Percentiles rank a stretch among this genome's conserved stretches.
phyloP scores from a whole-genome alignment of 2,888 invertebrate species.

The Galeopsomyia nigrocyanea region DNA sequence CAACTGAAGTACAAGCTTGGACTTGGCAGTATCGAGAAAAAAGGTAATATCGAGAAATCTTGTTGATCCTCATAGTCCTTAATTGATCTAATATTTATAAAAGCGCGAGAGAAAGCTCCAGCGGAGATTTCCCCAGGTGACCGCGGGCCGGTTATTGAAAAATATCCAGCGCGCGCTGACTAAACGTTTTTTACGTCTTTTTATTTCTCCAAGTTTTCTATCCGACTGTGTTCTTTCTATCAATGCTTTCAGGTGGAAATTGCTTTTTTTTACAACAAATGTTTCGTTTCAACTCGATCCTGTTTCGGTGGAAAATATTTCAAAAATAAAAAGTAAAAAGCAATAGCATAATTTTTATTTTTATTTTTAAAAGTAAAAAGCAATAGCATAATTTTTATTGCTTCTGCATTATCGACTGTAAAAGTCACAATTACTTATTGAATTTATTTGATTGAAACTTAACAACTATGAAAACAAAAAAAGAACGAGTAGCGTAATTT shows the following conservation, averaged over 20 bases:
- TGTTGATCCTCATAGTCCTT: slow-evolving; percentile 55
- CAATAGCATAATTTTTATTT: too few relatives aligned
- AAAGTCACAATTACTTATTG: too few relatives aligned
- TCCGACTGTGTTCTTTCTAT: slow-evolving; percentile 34
- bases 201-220: slow-evolving; percentile 25
- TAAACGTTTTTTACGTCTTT: slow-evolving; percentile 44
- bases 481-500: too few relatives aligned
- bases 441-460: too few relatives aligned
- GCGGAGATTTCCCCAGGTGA: slow-evolving; percentile 66
- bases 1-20: too few relatives aligned
- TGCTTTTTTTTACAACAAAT: slow-evolving; percentile 12
- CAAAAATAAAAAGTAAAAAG: too few relatives aligned
- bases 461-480: too few relatives aligned
- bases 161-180: slow-evolving; percentile 53
- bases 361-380: too few relatives aligned
- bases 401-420: too few relatives aligned
- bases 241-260: slow-evolving; percentile 34
- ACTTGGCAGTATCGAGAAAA: not conserved
- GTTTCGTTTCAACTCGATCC: too few relatives aligned
- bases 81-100: slow-evolving; percentile 66
- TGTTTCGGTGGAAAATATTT: too few relatives aligned
- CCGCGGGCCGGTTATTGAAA: slow-evolving; percentile 61
- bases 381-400: too few relatives aligned
- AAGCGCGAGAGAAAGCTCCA: slow-evolving; percentile 54
- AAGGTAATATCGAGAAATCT: slow-evolving; percentile 9